phyloP scores from a whole-genome alignment of 2,113 vertebrate genomes.

The Oostethus manadensis region DNA sequence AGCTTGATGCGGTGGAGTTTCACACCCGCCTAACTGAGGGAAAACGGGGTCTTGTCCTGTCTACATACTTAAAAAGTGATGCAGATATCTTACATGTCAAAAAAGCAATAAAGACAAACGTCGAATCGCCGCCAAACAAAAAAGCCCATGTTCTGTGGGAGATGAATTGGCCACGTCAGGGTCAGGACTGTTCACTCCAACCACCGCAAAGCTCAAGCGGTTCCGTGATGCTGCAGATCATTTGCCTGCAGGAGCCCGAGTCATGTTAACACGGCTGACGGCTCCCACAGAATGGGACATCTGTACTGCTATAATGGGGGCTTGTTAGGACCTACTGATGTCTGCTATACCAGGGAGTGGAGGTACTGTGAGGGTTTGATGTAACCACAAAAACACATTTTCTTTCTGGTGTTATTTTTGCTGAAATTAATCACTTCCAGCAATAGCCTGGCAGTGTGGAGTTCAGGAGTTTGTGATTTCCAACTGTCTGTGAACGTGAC shows the following conservation, averaged over 20 bases:
- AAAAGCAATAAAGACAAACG: background rate
- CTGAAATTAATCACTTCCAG: too few relatives aligned
- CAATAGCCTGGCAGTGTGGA: too few relatives aligned
- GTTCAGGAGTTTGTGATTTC: background rate
- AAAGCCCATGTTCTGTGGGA: background rate
- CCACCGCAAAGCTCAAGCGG: conserved; percentile 12
- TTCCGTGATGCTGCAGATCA: conserved; percentile 13
- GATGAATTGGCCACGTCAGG: background rate
- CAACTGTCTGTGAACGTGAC: too few relatives aligned
- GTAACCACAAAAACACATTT: background rate
- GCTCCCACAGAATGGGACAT: conserved; percentile 23
- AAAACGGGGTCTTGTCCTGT: too few relatives aligned
- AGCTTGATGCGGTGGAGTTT: background rate
- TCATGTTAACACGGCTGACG: conserved; percentile 22
- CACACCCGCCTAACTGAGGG: background rate
- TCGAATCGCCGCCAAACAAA: background rate
- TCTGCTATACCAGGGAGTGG: conserved; percentile 1
- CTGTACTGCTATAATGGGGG: conserved; percentile 11
- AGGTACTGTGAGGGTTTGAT: background rate
- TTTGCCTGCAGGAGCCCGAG: conserved; percentile 9
- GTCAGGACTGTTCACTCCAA: conserved; percentile 2
- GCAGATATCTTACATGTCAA: background rate
- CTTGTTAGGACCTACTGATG: conserved; percentile 1
- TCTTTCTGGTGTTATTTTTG: too few relatives aligned
- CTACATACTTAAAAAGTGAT: too few relatives aligned